These are phyloP conservation scores for Bactericera cockerelli DNA, from an alignment of 1,140 invertebrate genomes.

Conservation along the genomic window DNA sequence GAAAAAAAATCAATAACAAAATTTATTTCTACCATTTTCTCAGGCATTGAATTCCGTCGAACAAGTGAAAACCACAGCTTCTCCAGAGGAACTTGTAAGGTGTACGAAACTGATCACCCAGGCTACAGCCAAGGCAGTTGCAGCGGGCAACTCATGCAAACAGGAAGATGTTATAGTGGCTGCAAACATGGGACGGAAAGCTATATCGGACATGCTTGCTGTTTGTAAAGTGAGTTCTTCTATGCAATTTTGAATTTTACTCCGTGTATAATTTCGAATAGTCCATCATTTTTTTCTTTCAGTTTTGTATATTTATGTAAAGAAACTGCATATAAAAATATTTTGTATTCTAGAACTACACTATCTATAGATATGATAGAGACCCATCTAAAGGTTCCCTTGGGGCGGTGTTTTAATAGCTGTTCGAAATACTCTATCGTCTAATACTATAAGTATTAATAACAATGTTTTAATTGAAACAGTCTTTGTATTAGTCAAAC, in stretches of 20 bases:
- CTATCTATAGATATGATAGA: too few species aligned
- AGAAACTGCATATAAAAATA: neutral
- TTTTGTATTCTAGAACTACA: too few species aligned
- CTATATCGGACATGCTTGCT: slow-evolving; percentile 83
- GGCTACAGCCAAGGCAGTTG: slow-evolving; percentile 89
- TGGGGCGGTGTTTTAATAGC: too few species aligned
- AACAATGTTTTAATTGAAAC: too few species aligned
- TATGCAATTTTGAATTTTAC: neutral
- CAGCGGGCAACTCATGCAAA: slow-evolving; percentile 82
- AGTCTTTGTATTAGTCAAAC: too few species aligned
- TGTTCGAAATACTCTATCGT: too few species aligned
- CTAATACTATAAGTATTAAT: too few species aligned
- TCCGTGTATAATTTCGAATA: neutral
- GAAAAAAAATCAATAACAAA: too few species aligned
- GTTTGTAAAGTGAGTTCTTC: slow-evolving; percentile 62
- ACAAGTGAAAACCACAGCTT: slow-evolving; percentile 44
- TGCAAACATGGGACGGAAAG: slow-evolving; percentile 88
- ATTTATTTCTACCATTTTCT: too few species aligned
- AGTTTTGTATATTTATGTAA: too few species aligned
- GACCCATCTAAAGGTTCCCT: too few species aligned
- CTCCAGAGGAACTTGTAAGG: slow-evolving; percentile 82
- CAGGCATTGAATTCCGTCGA: slow-evolving; percentile 63
- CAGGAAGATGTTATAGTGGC: slow-evolving; percentile 94
- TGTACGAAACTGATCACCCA: slow-evolving; percentile 86
- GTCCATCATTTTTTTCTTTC: neutral